phyloP scores from a whole-genome alignment of 2,797 vertebrate species.

The Kryptopterus vitreolus region DNA sequence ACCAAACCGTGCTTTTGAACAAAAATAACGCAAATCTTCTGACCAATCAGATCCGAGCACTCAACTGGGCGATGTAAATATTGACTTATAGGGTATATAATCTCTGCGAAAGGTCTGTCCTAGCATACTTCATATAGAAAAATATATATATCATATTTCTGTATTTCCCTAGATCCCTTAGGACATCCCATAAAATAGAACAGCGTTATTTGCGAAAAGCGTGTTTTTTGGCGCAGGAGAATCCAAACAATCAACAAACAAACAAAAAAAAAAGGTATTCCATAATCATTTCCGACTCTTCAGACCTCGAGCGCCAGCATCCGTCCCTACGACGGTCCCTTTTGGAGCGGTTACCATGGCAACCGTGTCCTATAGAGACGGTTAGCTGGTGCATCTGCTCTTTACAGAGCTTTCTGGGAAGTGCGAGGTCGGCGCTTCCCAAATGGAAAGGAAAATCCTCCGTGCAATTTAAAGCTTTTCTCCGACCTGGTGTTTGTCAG shows the following conservation, averaged over 20 bases:
- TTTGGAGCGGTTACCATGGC: slow-evolving; percentile 62
- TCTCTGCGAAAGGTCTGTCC: too few species aligned
- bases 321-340: slow-evolving; percentile 26
- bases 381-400: slow-evolving; percentile 20
- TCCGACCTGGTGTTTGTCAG: not conserved
- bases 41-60: not conserved
- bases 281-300: slow-evolving; percentile 11
- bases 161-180: too few species aligned
- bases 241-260: too few species aligned
- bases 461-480: not conserved
- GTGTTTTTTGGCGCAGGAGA: too few species aligned
- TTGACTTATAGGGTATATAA: not conserved
- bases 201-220: too few species aligned
- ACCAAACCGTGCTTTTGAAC: not conserved
- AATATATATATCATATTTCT: not conserved
- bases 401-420: not conserved
- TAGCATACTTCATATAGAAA: too few species aligned
- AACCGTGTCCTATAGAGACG: slow-evolving; percentile 52
- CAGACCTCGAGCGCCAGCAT: slow-evolving; percentile 19
- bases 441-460: not conserved
- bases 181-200: too few species aligned
- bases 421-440: not conserved
- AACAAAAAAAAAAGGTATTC: not conserved
- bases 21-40: not conserved
- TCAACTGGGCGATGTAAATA: not conserved